Evolutionary conservation across 2,113 vertebrate genomes (phyloP), one percentile per base, ranked within the genome.

Genomic region (Cyprinodon brontotheroides): DNA sequence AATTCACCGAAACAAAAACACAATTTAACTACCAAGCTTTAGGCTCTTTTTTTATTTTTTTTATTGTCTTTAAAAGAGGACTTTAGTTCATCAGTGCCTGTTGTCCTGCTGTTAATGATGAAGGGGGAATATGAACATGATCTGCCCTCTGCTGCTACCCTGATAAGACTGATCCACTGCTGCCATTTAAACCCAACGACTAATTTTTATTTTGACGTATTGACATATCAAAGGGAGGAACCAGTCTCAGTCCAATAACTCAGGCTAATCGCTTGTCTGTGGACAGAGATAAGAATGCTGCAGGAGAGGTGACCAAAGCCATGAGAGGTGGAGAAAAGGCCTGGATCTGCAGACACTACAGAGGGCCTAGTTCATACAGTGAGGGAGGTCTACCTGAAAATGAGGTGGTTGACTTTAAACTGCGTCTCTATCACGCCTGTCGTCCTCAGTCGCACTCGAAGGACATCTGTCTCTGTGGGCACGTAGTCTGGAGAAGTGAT

Each of bases 391-490:
- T 93, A 95, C 94, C 94, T 94, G 93, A 95, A 93, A 61, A 92
- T 71, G 64, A 94, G 90, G 76, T 93, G 93, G 59, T 85, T 92
- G 86, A 95, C 92, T 83, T 93, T 93, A 80, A 95, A 94, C 90
- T 95, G 93, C 29, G 94, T 95, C 86, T 94, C 93, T 9, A 95
- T 94, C 50, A 95, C 93, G 0, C 93, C 93, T 0, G 92, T 93
- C 0, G 94, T 94, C 88, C 93, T 91, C 72, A 94, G 90, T 29
- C 94, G 85, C 4, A 94, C 93, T 40, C 94, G 85, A 72, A 95
- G 90, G 41, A 95, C 91, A 4, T 94, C 94, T 0, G 72, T 94
- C 82, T 94, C 93, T 0, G 93, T 92, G 43, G 94, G 93, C 50
- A 93, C 82, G 62, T 92, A 94, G 36, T 91, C 92, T 11, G 82